A percentile compares a stretch with the other conserved stretches of the same genome.
phyloP scores from a whole-genome alignment of 2,888 invertebrate species.

The Agrotis puta region DNA sequence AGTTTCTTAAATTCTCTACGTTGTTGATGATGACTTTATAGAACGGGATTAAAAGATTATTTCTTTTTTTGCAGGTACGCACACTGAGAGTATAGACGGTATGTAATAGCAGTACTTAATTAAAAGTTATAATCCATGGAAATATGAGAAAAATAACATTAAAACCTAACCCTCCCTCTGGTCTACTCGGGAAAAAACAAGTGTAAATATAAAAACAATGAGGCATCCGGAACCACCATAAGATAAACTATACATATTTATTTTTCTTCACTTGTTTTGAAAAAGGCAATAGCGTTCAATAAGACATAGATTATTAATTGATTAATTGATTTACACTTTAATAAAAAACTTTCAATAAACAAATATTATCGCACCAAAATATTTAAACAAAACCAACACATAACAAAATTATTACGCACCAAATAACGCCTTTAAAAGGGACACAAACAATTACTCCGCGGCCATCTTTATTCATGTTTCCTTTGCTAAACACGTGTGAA shows the following conservation, averaged over 20 bases:
- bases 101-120: neutral
- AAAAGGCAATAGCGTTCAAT: neutral
- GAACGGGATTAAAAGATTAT: neutral
- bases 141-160: neutral
- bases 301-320: too few relatives aligned
- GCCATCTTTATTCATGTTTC: slow-evolving; percentile 60
- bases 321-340: too few relatives aligned
- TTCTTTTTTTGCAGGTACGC: slow-evolving; percentile 34
- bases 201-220: neutral
- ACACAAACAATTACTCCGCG: slow-evolving; percentile 49
- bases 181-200: neutral
- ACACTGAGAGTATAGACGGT: neutral
- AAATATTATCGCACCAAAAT: slow-evolving; percentile 1
- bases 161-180: too few relatives aligned
- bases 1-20: slow-evolving; percentile 36
- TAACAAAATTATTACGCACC: slow-evolving; percentile 46
- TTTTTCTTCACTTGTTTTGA: too few relatives aligned
- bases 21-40: slow-evolving; percentile 29
- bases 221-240: too few relatives aligned
- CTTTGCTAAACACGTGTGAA: slow-evolving; percentile 77
- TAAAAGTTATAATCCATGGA: too few relatives aligned
- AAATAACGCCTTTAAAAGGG: slow-evolving; percentile 24
- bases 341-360: neutral
- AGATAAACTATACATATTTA: neutral
- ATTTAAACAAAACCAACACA: slow-evolving; percentile 25